These are phyloP conservation scores for Trochalopteron elliotii DNA, from an alignment of 2,113 vertebrate genomes.

Conservation along the genomic window DNA sequence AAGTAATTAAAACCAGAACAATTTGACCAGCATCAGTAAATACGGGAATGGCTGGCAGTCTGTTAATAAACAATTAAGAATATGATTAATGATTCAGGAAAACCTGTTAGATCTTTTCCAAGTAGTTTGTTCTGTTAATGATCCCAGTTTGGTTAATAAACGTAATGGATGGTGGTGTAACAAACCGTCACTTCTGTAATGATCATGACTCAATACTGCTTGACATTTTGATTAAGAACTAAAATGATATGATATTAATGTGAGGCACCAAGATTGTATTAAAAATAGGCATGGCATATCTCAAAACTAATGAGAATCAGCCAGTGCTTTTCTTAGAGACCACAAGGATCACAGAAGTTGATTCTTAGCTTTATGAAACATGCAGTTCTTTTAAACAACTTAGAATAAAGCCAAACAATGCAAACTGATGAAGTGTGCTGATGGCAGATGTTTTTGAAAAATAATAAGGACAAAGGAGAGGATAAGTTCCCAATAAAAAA, in stretches of 20 bases:
- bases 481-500: neutral
- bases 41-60: neutral
- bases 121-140: neutral
- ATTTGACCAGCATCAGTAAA: neutral
- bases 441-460: neutral
- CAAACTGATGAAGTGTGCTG: neutral
- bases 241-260: neutral
- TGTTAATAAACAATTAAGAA: conserved; percentile 9
- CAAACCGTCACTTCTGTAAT: neutral
- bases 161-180: neutral
- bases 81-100: conserved; percentile 23
- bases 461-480: fast-evolving
- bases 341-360: neutral
- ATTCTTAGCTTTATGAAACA: neutral
- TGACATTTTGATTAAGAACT: conserved; percentile 34
- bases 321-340: neutral
- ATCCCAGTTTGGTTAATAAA: neutral
- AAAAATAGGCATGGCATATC: conserved; percentile 18
- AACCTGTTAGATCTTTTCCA: neutral
- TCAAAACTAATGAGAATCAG: neutral
- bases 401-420: neutral
- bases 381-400: neutral
- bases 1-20: neutral
- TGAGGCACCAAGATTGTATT: neutral
- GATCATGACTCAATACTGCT: neutral